Evolutionary conservation across 2,888 invertebrate genomes (phyloP), one percentile per base, ranked within the genome.

Genomic region (Hypomecis punctinalis): DNA sequence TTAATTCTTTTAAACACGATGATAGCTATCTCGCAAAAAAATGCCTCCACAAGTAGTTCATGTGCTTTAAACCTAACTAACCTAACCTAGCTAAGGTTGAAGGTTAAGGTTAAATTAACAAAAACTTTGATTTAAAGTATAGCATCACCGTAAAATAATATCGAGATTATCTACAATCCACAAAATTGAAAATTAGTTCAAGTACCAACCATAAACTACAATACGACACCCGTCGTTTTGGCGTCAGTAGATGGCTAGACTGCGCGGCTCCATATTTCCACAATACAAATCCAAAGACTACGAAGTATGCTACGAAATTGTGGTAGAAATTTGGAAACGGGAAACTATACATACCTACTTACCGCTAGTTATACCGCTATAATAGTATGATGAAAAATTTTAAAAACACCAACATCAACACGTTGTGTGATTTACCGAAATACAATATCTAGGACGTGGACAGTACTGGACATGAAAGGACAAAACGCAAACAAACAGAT

Each of bases 231-330:
- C 59, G 48, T 35, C 53, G 43, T 46, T 36, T 10, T 13, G 46
- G 77, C 81, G 80, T 74, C 80, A 69, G 72, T 79, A 79, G 81
- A 80, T 78, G 88, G 82, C 87, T 81, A 90, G 91, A 90, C 90
- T 78, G 82, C 81, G 77, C 79, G 90, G 85, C 88, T 81, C 87
- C 88, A 68, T 74, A 80, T 79, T 78, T 74, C 72, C 69, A 60
- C 75, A 76, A 80, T 76, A 79, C 73, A 11, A 10, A 46, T 37
- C 13, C 8, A 9, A 9, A 37, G 11, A 9, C 9, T n/a, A 55
- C 35, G 23, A 43, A 43, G 35, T 43, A 7, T 5, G 10, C 5
- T 52, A 52, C 51, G 5, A 13, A 9, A 40, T 40, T 39, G 42
- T 5, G 1, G 46, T 6, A n/a, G n/a, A n/a, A n/a, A n/a, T n/a